phyloP scores from a whole-genome alignment of 2,888 invertebrate genomes.

The Trachelus troglodyta region DNA sequence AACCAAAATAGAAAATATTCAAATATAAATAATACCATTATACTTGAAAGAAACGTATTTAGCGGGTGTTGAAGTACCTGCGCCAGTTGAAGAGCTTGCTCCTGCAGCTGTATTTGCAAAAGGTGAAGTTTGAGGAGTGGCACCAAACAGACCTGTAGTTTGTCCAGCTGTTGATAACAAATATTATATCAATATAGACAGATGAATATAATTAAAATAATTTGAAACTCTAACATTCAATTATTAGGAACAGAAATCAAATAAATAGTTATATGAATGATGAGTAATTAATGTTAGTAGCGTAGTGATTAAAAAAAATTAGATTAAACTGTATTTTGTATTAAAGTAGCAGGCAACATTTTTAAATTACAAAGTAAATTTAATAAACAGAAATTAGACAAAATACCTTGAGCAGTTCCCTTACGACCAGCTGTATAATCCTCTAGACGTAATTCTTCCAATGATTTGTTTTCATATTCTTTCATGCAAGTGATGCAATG shows the following conservation, averaged over 20 bases:
- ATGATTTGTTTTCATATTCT: constrained; percentile 93
- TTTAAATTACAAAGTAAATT: background rate
- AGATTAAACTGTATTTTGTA: background rate
- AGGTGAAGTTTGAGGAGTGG: constrained; percentile 61
- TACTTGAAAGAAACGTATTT: background rate
- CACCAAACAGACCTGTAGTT: constrained; percentile 68
- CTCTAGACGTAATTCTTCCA: constrained; percentile 94
- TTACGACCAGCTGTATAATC: constrained; percentile 94
- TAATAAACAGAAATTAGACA: constrained; percentile 1
- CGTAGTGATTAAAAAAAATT: no score
- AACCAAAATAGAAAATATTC: constrained; percentile 23
- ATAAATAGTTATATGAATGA: no score
- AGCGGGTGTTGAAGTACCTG: background rate
- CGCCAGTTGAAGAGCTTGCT: constrained; percentile 58
- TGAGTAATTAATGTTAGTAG: no score
- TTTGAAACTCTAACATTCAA: no score
- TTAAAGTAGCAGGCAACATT: constrained; percentile 2
- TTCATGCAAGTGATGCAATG: constrained; percentile 99
- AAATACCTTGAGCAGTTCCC: constrained; percentile 70
- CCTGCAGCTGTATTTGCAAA: constrained; percentile 66
- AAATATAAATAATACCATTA: background rate
- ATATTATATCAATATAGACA: no score
- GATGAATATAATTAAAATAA: no score
- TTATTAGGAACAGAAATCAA: no score
- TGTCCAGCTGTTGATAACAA: constrained; percentile 37